A percentile compares a stretch with the other conserved stretches of the same genome.
Conservation (phyloP, 2,888 invertebrate genomes). For the Automeris io region DNA sequence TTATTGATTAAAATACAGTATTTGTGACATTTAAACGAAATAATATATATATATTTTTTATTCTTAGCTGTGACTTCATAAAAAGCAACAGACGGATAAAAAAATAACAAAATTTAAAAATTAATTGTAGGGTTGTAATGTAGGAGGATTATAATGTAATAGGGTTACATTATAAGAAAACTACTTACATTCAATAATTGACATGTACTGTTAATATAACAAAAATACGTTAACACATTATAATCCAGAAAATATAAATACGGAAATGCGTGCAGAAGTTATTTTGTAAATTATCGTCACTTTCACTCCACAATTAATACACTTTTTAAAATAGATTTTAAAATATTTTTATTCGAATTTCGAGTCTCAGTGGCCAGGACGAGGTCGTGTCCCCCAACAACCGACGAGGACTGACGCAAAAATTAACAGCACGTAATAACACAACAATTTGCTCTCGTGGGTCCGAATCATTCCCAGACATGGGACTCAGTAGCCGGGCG, state of each 20-base stretch:
- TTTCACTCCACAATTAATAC: not conserved
- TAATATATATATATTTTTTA: too few species aligned
- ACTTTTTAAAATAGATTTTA: not conserved
- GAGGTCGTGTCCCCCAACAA: constrained; percentile 49
- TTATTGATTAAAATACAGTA: not conserved
- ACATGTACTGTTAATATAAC: too few species aligned
- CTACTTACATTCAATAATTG: too few species aligned
- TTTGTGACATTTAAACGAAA: not conserved
- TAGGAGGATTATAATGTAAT: too few species aligned
- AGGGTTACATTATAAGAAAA: too few species aligned
- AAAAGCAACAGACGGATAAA: too few species aligned
- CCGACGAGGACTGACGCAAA: constrained; percentile 54
- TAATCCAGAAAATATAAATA: not conserved
- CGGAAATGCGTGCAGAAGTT: too few species aligned
- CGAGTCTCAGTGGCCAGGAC: constrained; percentile 24
- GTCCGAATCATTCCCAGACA: constrained; percentile 51
- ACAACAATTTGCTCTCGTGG: constrained; percentile 65
- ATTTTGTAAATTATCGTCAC: not conserved
- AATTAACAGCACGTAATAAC: constrained; percentile 65
- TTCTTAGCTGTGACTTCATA: too few species aligned
- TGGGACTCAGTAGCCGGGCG: constrained; percentile 44
- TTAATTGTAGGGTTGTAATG: too few species aligned
- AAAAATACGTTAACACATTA: not conserved
- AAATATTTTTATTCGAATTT: constrained; percentile 18
- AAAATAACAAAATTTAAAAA: too few species aligned